Evolutionary conservation across 2,888 invertebrate species (phyloP).

Genomic region (Eristalis arbustorum): DNA sequence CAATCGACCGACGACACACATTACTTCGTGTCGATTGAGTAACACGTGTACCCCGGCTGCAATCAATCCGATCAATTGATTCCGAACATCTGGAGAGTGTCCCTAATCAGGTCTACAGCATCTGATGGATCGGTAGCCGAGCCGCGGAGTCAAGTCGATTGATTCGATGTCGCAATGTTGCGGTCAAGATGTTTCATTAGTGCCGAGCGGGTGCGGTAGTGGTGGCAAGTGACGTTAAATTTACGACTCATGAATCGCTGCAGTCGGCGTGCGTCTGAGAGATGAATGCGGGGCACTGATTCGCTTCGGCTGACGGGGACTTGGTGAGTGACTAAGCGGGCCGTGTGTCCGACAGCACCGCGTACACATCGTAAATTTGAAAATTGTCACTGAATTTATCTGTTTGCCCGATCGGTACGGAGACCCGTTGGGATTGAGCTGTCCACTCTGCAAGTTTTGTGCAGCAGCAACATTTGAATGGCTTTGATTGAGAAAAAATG

Average conservation of each 20-base stretch:
- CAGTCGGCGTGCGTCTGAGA: neutral
- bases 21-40: slow-evolving; percentile 16
- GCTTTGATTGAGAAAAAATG: neutral
- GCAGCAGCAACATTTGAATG: neutral
- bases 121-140: neutral
- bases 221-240: neutral
- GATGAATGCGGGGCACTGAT: neutral
- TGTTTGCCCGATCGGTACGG: neutral
- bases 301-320: neutral
- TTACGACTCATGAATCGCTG: neutral
- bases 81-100: neutral
- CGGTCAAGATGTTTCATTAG: too few species aligned
- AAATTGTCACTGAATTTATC: neutral
- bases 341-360: neutral
- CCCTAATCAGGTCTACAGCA: neutral
- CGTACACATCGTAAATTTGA: neutral
- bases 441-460: neutral
- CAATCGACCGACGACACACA: slow-evolving; percentile 14
- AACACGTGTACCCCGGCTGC: slow-evolving; percentile 7
- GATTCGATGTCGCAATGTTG: slow-evolving; percentile 7
- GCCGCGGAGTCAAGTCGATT: neutral
- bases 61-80: slow-evolving; percentile 25
- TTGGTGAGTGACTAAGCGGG: neutral
- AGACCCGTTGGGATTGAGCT: neutral
- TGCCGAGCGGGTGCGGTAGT: too few species aligned